These are phyloP conservation scores for Phylloscopus trochilus DNA, from an alignment of 2,113 vertebrate species.

Conservation along the genomic window DNA sequence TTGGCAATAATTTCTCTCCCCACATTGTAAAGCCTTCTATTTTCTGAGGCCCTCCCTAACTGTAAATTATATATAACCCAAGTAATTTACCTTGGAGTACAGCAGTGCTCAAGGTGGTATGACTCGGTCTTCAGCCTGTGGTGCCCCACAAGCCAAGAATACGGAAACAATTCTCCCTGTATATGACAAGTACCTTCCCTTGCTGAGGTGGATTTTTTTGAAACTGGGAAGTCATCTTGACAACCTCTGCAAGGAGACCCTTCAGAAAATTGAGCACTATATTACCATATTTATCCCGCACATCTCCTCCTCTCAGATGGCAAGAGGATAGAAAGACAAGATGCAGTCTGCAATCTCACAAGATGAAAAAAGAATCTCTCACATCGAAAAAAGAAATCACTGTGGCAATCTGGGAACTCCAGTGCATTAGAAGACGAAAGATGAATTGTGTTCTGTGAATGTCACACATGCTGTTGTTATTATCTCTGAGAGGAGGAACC, in stretches of 20 bases:
- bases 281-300: not conserved
- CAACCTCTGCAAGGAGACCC: not conserved
- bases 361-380: not conserved
- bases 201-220: not conserved
- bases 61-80: not conserved
- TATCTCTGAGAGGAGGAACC: slow-evolving; percentile 44
- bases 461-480: slow-evolving; percentile 53
- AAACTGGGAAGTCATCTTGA: not conserved
- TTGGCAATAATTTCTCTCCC: not conserved
- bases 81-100: not conserved
- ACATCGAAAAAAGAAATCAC: not conserved
- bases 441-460: not conserved
- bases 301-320: not conserved
- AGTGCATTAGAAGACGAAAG: slow-evolving; percentile 28
- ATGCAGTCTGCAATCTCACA: not conserved
- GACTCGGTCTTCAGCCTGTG: not conserved
- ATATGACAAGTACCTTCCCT: not conserved
- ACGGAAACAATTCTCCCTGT: not conserved
- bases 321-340: not conserved
- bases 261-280: not conserved
- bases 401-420: slow-evolving; percentile 14
- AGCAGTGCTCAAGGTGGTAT: not conserved
- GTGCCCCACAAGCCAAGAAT: not conserved
- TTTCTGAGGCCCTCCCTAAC: not conserved
- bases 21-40: not conserved